Percentiles rank a stretch among this genome's conserved stretches.
phyloP scores from a whole-genome alignment of 2,113 vertebrate genomes.

The Oncorhynchus nerka region DNA sequence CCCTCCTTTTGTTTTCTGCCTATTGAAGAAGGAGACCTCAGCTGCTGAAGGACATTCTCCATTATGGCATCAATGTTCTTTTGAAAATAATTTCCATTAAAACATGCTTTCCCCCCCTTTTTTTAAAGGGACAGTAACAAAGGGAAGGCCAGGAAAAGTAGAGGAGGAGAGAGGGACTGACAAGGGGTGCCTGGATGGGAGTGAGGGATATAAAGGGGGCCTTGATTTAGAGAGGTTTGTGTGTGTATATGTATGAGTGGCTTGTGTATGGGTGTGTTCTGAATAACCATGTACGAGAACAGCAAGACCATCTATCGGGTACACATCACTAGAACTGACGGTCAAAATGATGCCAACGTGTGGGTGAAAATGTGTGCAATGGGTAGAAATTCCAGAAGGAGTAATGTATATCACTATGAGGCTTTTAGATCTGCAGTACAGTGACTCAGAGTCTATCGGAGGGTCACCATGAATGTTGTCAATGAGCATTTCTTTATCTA shows the following conservation, averaged over 20 bases:
- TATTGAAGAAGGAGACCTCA: slow-evolving; percentile 78
- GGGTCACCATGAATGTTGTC: no score
- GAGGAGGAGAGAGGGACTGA: slow-evolving; percentile 66
- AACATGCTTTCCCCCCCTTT: slow-evolving; percentile 65
- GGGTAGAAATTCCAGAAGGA: background rate
- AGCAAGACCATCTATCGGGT: slow-evolving; percentile 34
- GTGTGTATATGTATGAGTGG: no score
- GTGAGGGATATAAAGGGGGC: slow-evolving; percentile 47
- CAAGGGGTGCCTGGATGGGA: slow-evolving; percentile 57
- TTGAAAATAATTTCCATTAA: slow-evolving; percentile 83
- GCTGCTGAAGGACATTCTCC: slow-evolving; percentile 80
- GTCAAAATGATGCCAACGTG: slow-evolving; percentile 3
- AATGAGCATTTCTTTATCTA: no score
- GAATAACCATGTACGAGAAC: slow-evolving; percentile 50
- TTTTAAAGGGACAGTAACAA: slow-evolving; percentile 74
- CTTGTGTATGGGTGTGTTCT: slow-evolving; percentile 55
- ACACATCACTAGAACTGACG: slow-evolving; percentile 30
- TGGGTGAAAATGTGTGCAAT: slow-evolving; percentile 1
- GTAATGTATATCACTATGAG: no score
- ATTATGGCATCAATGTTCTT: slow-evolving; percentile 83
- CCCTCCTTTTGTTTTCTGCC: slow-evolving; percentile 72
- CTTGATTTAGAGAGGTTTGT: slow-evolving; percentile 16
- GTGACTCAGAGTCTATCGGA: background rate
- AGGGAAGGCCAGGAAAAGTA: slow-evolving; percentile 79
- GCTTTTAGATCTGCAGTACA: background rate